These are phyloP conservation scores for Aptenodytes forsteri DNA, from an alignment of 2,113 vertebrate species.

Conservation along the genomic window DNA sequence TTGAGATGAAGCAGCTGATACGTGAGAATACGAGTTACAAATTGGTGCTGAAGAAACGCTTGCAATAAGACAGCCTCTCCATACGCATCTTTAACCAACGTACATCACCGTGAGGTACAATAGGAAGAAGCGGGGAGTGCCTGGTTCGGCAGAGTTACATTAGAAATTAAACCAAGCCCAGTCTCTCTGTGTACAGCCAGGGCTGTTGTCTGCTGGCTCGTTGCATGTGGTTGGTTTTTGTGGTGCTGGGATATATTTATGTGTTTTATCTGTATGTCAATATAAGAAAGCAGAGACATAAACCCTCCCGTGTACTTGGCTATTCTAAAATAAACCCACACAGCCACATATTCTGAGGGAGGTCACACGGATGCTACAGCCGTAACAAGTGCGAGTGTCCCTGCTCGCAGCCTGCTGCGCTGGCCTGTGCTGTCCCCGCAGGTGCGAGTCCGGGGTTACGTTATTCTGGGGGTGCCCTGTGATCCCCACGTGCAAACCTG, in stretches of 20 bases:
- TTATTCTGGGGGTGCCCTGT: not conserved
- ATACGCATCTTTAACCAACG: accelerated
- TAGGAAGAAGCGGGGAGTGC: not conserved
- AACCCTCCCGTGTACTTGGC: not conserved
- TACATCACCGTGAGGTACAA: not conserved
- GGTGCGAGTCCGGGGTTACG: accelerated
- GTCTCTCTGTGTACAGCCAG: not conserved
- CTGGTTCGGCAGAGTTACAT: not conserved
- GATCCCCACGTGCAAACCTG: not conserved
- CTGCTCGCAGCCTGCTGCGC: not conserved
- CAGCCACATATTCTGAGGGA: not conserved
- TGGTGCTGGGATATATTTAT: not conserved
- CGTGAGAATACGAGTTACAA: not conserved
- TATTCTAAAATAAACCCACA: not conserved
- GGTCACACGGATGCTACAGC: not conserved
- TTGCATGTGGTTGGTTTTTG: not conserved
- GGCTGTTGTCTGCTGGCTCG: not conserved
- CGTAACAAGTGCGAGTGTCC: accelerated
- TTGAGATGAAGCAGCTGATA: not conserved
- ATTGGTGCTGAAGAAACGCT: not conserved
- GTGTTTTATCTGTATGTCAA: not conserved
- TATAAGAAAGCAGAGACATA: not conserved
- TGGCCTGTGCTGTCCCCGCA: accelerated
- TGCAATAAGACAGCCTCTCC: not conserved
- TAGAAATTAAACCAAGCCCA: not conserved